Evolutionary conservation across 2,888 invertebrate genomes (phyloP).

Genomic region (Miltochrista miniata): DNA sequence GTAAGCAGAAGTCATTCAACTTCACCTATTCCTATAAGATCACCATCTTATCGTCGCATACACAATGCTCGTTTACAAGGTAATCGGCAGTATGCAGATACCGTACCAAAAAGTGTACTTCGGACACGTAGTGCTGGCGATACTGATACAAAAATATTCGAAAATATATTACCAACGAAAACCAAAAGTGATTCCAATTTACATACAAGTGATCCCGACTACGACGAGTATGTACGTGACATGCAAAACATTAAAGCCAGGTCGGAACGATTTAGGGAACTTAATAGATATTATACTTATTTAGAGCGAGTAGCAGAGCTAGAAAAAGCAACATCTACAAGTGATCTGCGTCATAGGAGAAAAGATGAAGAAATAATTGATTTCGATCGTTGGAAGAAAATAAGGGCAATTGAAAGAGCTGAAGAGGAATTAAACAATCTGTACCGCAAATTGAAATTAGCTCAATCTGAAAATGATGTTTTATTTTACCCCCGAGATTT

Average conservation of each 20-base stretch:
- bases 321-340: slow-evolving; percentile 89
- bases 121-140: slow-evolving; percentile 86
- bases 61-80: slow-evolving; percentile 75
- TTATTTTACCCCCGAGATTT: slow-evolving; percentile 90
- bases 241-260: slow-evolving; percentile 86
- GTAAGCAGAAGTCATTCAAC: slow-evolving; percentile 74
- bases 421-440: slow-evolving; percentile 91
- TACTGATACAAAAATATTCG: slow-evolving; percentile 68
- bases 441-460: slow-evolving; percentile 89
- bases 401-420: slow-evolving; percentile 90
- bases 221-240: slow-evolving; percentile 87
- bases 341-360: slow-evolving; percentile 87
- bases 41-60: slow-evolving; percentile 87
- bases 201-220: slow-evolving; percentile 82
- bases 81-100: slow-evolving; percentile 57
- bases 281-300: slow-evolving; percentile 93
- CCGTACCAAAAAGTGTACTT: slow-evolving; percentile 65
- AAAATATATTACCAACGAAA: slow-evolving; percentile 42
- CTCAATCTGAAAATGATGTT: slow-evolving; percentile 93
- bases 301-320: slow-evolving; percentile 93
- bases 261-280: slow-evolving; percentile 91
- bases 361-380: slow-evolving; percentile 92
- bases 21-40: slow-evolving; percentile 85
- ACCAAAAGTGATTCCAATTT: slow-evolving; percentile 70
- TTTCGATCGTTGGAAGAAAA: slow-evolving; percentile 93